Evolutionary conservation across 2,113 vertebrate species (phyloP).

Genomic region (Furnarius figulus): DNA sequence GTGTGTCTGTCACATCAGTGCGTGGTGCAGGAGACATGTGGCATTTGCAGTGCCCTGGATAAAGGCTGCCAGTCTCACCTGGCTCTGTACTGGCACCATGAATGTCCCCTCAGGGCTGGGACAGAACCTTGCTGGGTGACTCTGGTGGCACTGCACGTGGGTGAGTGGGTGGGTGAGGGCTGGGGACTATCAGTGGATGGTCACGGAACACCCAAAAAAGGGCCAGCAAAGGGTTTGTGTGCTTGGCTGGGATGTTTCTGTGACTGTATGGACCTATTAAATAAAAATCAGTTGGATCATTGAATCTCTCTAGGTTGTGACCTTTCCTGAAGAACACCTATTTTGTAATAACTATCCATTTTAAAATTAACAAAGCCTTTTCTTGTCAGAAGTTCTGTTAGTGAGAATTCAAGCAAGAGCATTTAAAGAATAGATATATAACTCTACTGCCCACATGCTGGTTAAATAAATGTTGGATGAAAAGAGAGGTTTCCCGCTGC

Average conservation of each 20-base stretch:
- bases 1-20: background rate
- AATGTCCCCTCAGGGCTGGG: too few relatives aligned
- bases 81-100: too few relatives aligned
- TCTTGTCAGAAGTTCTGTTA: background rate
- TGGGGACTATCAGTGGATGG: too few relatives aligned
- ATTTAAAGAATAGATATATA: background rate
- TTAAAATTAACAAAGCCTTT: background rate
- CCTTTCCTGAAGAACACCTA: background rate
- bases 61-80: background rate
- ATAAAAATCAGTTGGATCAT: background rate
- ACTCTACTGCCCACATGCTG: background rate
- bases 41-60: background rate
- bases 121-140: too few relatives aligned
- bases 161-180: too few relatives aligned
- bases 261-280: background rate
- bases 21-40: background rate
- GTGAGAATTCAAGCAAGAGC: background rate
- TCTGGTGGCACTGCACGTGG: too few relatives aligned
- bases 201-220: too few relatives aligned
- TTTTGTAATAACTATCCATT: background rate
- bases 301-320: background rate
- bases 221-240: background rate
- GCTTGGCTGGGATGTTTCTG: background rate
- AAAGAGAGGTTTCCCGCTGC: background rate
- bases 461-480: background rate